These are phyloP conservation scores for Platycheirus rosarum DNA, from an alignment of 2,888 invertebrate genomes.

Conservation along the genomic window DNA sequence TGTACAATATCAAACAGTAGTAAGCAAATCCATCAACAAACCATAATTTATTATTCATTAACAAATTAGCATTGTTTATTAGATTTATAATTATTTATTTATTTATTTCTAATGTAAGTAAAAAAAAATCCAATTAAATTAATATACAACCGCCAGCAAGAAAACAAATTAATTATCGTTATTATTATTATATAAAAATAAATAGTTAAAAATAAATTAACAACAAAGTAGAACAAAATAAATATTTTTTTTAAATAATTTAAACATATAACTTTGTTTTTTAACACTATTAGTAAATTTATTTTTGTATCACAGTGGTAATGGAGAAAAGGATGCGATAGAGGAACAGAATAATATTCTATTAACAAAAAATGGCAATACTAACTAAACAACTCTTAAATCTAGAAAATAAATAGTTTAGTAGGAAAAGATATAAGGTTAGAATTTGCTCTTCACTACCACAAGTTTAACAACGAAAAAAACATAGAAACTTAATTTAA, in stretches of 20 bases:
- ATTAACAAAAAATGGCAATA: slow-evolving; percentile 7
- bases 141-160: slow-evolving; percentile 43
- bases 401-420: slow-evolving; percentile 33
- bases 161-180: slow-evolving; percentile 30
- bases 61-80: slow-evolving; percentile 1
- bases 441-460: slow-evolving; percentile 11
- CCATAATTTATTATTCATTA: slow-evolving; percentile 20
- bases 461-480: slow-evolving; percentile 13
- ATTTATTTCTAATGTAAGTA: slow-evolving; percentile 46
- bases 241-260: slow-evolving; percentile 8
- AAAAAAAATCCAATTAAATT: slow-evolving; percentile 28
- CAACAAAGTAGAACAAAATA: slow-evolving; percentile 25
- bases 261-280: not conserved
- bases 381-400: slow-evolving; percentile 26
- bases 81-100: slow-evolving; percentile 12
- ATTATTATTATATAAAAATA: slow-evolving; percentile 12
- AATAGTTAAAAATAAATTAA: slow-evolving; percentile 52
- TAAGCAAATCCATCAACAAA: slow-evolving; percentile 19
- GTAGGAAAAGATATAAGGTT: slow-evolving; percentile 15
- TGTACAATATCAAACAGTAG: slow-evolving; percentile 59
- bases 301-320: slow-evolving; percentile 64
- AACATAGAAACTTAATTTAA: not conserved
- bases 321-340: slow-evolving; percentile 15
- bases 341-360: not conserved
- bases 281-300: slow-evolving; percentile 38